Conservation (phyloP, 2,888 invertebrate genomes). For the Oscheius myriophilus region DNA sequence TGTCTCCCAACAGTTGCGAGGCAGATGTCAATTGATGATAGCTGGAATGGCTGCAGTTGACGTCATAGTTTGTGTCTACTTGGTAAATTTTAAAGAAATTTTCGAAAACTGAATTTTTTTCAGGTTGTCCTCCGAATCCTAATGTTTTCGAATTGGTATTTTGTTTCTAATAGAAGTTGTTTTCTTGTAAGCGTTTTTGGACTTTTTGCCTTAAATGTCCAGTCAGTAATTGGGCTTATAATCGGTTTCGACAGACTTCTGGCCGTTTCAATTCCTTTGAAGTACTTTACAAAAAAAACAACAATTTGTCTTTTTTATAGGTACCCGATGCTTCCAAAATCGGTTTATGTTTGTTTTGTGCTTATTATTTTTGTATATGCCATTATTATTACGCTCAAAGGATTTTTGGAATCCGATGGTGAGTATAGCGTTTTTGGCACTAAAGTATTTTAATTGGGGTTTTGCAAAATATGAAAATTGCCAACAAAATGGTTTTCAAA, state of each 20-base stretch:
- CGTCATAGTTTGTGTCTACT: conserved; percentile 46
- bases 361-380: conserved; percentile 33
- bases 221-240: conserved; percentile 48
- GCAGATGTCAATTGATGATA: conserved; percentile 48
- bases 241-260: conserved; percentile 49
- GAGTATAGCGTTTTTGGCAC: too few species aligned
- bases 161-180: conserved; percentile 39
- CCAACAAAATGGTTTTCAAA: too few species aligned
- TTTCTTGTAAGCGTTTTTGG: conserved; percentile 44
- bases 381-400: conserved; percentile 29
- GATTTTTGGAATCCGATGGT: conserved; percentile 34
- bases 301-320: conserved; percentile 20
- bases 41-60: conserved; percentile 39
- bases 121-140: conserved; percentile 48
- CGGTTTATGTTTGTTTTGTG: conserved; percentile 30
- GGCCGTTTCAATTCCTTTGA: conserved; percentile 44
- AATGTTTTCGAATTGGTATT: conserved; percentile 40
- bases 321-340: conserved; percentile 36
- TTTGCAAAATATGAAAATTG: not conserved
- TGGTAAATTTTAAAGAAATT: conserved; percentile 33
- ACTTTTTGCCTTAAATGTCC: conserved; percentile 50
- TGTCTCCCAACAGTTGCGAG: conserved; percentile 37
- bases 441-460: not conserved
- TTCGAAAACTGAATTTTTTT: not conserved
- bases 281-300: conserved; percentile 16